Conservation (phyloP, 30 jellyfish, hydroid and myxozoan genomes). For the Pelagia noctiluca region DNA sequence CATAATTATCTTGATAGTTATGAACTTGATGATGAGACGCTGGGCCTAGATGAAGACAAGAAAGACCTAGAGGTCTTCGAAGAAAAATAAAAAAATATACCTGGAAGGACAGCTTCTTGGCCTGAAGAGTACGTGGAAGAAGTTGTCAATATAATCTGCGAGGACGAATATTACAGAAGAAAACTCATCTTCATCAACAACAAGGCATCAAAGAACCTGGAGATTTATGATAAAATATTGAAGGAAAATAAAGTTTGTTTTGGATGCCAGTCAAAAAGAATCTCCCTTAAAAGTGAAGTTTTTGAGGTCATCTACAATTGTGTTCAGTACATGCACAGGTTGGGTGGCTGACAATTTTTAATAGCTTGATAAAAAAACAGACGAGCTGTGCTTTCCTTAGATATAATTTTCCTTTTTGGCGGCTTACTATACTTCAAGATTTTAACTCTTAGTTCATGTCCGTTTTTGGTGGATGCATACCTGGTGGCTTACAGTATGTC, state of each 20-base stretch:
- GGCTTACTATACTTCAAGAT: constrained; percentile 17
- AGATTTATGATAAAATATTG: not conserved
- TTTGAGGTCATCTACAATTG: constrained; percentile 20
- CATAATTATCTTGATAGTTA: not conserved
- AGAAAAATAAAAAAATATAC: not conserved
- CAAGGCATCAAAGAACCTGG: constrained; percentile 1
- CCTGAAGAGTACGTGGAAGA: not conserved
- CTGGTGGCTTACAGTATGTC: constrained; percentile 8
- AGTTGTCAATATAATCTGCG: constrained; percentile 5
- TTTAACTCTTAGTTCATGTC: constrained; percentile 19
- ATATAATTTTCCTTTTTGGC: constrained; percentile 26
- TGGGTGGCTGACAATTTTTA: constrained; percentile 24
- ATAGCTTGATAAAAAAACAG: constrained; percentile 12
- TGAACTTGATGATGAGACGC: constrained; percentile 1
- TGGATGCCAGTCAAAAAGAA: constrained; percentile 1
- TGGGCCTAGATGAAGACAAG: not conserved
- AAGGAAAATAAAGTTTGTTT: not conserved
- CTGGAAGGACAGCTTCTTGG: constrained; percentile 5
- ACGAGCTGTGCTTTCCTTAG: constrained; percentile 7
- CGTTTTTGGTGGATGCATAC: constrained; percentile 26
- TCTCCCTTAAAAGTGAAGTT: constrained; percentile 25
- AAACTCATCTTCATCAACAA: constrained; percentile 18
- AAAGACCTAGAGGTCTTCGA: not conserved
- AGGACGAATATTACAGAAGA: not conserved
- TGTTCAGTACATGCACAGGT: constrained; percentile 22